A percentile compares a stretch with the other conserved stretches of the same genome.
phyloP scores from a whole-genome alignment of 1,140 invertebrate species.

The Drosophila willistoni region DNA sequence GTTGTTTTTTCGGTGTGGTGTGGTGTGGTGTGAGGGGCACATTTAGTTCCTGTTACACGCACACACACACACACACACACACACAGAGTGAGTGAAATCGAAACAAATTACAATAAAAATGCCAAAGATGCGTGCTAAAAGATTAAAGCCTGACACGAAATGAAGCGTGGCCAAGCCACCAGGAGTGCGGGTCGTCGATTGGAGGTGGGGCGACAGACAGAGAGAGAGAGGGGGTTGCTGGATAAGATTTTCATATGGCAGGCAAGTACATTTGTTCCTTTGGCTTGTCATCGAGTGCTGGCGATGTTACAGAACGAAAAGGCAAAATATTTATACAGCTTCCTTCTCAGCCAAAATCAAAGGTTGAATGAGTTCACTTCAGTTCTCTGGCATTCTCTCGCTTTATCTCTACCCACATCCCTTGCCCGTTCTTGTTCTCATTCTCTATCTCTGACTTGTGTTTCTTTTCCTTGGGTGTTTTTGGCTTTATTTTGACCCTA shows the following conservation, averaged over 20 bases:
- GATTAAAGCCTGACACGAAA: slow-evolving; percentile 79
- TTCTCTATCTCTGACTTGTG: slow-evolving; percentile 1
- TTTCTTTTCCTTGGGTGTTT: slow-evolving; percentile 15
- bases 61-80: slow-evolving; percentile 36
- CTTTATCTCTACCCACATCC: not conserved
- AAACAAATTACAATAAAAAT: slow-evolving; percentile 82
- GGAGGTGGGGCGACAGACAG: slow-evolving; percentile 15
- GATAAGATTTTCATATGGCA: slow-evolving; percentile 66
- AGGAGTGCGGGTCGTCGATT: not conserved
- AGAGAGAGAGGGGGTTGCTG: slow-evolving; percentile 13
- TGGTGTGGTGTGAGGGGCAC: not conserved
- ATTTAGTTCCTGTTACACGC: slow-evolving; percentile 2
- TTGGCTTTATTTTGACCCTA: slow-evolving; percentile 68
- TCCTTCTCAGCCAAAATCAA: slow-evolving; percentile 67
- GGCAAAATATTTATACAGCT: slow-evolving; percentile 79
- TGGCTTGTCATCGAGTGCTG: slow-evolving; percentile 35
- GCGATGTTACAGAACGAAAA: slow-evolving; percentile 30
- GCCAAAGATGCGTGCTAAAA: slow-evolving; percentile 79
- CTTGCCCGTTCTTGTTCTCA: not conserved
- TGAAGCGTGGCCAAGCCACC: slow-evolving; percentile 54
- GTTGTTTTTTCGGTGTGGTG: slow-evolving; percentile 12
- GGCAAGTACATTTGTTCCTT: slow-evolving; percentile 40
- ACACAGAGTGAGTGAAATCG: slow-evolving; percentile 54
- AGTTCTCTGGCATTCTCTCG: slow-evolving; percentile 1
- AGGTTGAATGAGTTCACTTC: slow-evolving; percentile 49